Conservation (phyloP, 2,113 vertebrate genomes). For the Campylomormyrus numenius region DNA sequence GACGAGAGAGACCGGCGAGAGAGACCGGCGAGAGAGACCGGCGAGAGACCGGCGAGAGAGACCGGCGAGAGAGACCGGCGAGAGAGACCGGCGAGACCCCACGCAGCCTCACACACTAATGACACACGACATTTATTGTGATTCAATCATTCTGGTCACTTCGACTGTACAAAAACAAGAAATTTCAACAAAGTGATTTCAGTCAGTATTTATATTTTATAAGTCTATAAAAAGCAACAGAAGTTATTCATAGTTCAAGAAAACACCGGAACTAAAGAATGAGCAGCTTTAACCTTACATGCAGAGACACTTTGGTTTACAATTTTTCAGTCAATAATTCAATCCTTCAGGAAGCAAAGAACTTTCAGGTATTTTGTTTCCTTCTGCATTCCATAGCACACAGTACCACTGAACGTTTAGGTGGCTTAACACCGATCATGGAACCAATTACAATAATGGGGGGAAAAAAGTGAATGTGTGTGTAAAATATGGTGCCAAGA, state of each 20-base stretch:
- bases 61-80: too few species aligned
- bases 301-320: neutral
- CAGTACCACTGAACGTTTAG: neutral
- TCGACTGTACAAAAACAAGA: neutral
- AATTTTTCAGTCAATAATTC: neutral
- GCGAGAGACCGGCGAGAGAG: too few species aligned
- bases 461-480: neutral
- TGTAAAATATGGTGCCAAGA: neutral
- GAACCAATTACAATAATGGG: neutral
- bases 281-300: neutral
- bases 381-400: neutral
- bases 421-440: neutral
- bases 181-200: neutral
- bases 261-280: neutral
- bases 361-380: neutral
- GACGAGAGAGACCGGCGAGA: too few species aligned
- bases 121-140: neutral
- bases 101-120: too few species aligned
- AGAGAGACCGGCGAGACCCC: neutral
- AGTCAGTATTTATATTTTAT: neutral
- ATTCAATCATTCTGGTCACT: neutral
- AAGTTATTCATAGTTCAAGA: neutral
- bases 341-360: neutral
- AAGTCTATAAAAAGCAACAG: neutral
- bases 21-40: too few species aligned